These are phyloP conservation scores for Cyanoliseus patagonus DNA, from an alignment of 2,113 vertebrate genomes.

Conservation along the genomic window DNA sequence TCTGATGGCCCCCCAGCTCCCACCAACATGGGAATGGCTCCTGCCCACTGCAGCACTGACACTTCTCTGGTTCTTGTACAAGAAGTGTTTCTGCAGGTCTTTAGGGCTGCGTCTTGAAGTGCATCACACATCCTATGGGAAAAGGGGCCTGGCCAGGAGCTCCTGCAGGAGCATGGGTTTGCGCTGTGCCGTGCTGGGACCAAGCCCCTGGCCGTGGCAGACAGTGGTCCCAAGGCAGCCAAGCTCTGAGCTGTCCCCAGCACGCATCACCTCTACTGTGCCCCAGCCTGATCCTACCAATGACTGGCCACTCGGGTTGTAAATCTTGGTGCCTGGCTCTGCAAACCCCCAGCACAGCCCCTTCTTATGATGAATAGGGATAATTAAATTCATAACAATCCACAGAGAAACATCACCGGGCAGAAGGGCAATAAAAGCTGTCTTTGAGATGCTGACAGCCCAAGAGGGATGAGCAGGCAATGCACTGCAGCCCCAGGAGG, in stretches of 20 bases:
- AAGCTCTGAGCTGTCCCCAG: accelerated
- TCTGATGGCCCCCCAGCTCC: too few relatives aligned
- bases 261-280: accelerated
- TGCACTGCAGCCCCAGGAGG: background rate
- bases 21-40: too few relatives aligned
- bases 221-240: accelerated
- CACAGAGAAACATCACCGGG: background rate
- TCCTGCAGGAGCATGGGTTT: background rate
- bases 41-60: background rate
- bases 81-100: background rate
- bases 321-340: background rate
- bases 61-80: accelerated
- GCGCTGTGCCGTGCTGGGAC: background rate
- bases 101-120: background rate
- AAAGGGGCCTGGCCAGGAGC: background rate
- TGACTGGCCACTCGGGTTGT: accelerated
- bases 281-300: background rate
- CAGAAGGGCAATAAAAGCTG: background rate
- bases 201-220: background rate
- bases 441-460: background rate
- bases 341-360: background rate
- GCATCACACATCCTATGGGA: background rate
- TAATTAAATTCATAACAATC: background rate
- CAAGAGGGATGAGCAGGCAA: background rate
- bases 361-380: background rate